Percentiles rank a stretch among this genome's conserved stretches.
Conservation (phyloP, 2,113 vertebrate species). For the Microcebus jonahi region DNA sequence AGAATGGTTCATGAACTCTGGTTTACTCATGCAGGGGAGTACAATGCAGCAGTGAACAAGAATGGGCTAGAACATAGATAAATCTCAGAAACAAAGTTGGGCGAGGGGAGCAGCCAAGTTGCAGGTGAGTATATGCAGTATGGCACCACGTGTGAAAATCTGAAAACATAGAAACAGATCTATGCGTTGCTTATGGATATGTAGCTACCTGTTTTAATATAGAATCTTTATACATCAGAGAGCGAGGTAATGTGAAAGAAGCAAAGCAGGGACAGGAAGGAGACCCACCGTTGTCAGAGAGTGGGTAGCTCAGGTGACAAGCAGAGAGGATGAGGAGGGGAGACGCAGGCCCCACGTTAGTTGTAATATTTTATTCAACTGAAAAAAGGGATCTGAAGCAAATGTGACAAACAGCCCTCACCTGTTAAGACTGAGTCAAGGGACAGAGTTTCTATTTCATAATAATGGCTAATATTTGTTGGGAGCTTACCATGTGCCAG, state of each 20-base stretch:
- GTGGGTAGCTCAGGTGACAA: background rate
- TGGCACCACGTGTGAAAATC: background rate
- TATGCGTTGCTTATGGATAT: background rate
- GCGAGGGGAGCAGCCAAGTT: background rate
- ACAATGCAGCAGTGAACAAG: background rate
- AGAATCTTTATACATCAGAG: background rate
- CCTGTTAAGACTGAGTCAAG: background rate
- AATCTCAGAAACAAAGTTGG: background rate
- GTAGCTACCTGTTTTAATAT: background rate
- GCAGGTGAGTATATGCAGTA: background rate
- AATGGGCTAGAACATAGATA: background rate
- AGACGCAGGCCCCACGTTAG: background rate
- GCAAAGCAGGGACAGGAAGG: background rate
- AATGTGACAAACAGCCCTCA: background rate
- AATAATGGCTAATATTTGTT: background rate
- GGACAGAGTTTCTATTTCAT: background rate
- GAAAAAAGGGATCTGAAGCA: background rate
- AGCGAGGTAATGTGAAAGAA: background rate
- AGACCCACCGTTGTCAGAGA: background rate
- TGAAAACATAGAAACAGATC: background rate
- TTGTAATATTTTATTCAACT: background rate
- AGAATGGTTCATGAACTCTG: background rate
- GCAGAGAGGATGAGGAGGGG: background rate
- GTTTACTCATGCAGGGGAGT: background rate
- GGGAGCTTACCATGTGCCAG: background rate